Conservation (phyloP, 2,888 invertebrate genomes). For the Poecilobothrus nobilitatus region DNA sequence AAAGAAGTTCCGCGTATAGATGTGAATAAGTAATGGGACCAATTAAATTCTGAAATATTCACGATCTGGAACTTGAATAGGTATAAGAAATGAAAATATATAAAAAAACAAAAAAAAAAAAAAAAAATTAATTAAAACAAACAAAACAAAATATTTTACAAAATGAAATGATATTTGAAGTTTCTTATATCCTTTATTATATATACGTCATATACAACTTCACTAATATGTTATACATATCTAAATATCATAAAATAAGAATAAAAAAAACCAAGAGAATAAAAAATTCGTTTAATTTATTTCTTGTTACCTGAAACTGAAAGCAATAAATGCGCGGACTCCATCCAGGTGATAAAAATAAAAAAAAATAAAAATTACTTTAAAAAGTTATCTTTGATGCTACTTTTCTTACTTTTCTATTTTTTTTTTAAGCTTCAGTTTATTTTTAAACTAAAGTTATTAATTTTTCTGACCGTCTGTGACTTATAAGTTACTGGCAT, state of each 20-base stretch:
- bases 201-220: neutral
- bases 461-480: too few relatives aligned
- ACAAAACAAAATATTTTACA: neutral
- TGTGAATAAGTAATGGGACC: slow-evolving; percentile 11
- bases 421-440: too few relatives aligned
- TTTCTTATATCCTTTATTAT: neutral
- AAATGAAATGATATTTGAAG: neutral
- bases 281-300: neutral
- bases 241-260: neutral
- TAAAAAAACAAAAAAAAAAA: too few relatives aligned
- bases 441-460: too few relatives aligned
- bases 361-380: neutral
- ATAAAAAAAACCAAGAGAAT: neutral
- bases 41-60: slow-evolving; percentile 8
- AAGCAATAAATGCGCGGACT: slow-evolving; percentile 3
- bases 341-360: neutral
- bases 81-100: too few relatives aligned
- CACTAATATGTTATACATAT: neutral
- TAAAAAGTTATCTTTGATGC: neutral
- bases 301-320: slow-evolving; percentile 1
- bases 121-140: neutral
- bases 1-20: neutral
- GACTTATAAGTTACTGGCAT: too few relatives aligned
- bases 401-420: neutral
- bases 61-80: neutral